Conservation (phyloP, 1,140 invertebrate species). For the Pomacea maculata region DNA sequence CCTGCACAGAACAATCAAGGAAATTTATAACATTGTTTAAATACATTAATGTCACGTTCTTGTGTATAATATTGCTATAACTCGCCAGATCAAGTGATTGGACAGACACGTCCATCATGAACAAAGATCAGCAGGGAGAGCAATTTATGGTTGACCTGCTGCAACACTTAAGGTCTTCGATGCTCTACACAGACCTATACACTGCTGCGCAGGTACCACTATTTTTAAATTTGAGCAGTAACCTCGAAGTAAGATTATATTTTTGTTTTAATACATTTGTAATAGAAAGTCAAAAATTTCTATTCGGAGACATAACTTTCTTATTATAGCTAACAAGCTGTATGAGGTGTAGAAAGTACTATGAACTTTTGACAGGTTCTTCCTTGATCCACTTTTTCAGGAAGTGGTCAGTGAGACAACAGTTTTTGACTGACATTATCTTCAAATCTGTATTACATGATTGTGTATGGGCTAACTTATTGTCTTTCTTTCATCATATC, state of each 20-base stretch:
- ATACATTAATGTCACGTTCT: neutral
- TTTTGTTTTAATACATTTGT: neutral
- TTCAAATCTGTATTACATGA: no score
- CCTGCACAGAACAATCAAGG: no score
- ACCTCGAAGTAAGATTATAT: neutral
- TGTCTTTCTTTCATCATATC: no score
- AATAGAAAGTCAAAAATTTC: neutral
- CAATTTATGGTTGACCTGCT: conserved; percentile 32
- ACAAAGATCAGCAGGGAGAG: conserved; percentile 22
- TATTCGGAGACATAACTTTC: neutral
- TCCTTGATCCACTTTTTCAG: no score
- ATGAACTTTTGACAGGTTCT: no score
- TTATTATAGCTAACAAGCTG: neutral
- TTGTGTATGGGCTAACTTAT: no score
- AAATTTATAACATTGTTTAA: neutral
- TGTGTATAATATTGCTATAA: neutral
- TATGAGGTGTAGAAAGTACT: no score
- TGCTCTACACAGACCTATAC: conserved; percentile 55
- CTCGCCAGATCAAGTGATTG: neutral
- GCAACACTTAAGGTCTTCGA: conserved; percentile 47
- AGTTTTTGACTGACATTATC: no score
- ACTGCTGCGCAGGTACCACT: conserved; percentile 54
- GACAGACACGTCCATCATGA: neutral
- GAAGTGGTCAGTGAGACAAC: no score
- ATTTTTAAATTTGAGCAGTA: neutral